phyloP scores from a whole-genome alignment of 2,113 vertebrate genomes.

The Hylia prasina region DNA sequence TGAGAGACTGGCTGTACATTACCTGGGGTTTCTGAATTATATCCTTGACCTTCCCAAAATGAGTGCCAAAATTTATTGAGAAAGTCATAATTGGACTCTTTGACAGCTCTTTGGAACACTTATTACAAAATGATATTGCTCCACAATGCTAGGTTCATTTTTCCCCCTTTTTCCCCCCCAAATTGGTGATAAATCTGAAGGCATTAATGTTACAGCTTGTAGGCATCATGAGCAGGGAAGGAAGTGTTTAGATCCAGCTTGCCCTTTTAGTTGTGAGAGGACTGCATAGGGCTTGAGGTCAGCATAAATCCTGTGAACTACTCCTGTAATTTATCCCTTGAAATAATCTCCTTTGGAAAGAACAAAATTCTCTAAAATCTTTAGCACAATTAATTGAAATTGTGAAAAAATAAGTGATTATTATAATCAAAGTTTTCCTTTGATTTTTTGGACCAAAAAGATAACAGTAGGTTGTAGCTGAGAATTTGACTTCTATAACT shows the following conservation, averaged over 20 bases:
- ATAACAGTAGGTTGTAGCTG: neutral
- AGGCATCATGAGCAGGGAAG: neutral
- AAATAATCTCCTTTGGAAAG: neutral
- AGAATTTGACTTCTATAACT: neutral
- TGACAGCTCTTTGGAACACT: neutral
- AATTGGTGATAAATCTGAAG: neutral
- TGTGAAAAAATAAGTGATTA: neutral
- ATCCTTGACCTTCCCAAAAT: neutral
- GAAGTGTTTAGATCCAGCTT: neutral
- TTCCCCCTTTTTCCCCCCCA: neutral
- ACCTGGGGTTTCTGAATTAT: neutral
- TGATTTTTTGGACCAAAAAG: neutral
- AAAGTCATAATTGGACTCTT: neutral
- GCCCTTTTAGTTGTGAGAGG: neutral
- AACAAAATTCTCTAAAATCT: neutral
- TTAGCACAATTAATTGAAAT: neutral
- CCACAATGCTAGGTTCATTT: neutral
- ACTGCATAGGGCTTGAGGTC: neutral
- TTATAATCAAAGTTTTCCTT: neutral
- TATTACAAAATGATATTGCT: neutral
- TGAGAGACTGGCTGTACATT: neutral
- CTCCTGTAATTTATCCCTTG: neutral
- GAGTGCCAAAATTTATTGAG: neutral
- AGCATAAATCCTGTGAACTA: neutral
- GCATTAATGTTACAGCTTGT: neutral